A percentile compares a stretch with the other conserved stretches of the same genome.
phyloP scores from a whole-genome alignment of 2,888 invertebrate species.

The Cerastis leucographa region DNA sequence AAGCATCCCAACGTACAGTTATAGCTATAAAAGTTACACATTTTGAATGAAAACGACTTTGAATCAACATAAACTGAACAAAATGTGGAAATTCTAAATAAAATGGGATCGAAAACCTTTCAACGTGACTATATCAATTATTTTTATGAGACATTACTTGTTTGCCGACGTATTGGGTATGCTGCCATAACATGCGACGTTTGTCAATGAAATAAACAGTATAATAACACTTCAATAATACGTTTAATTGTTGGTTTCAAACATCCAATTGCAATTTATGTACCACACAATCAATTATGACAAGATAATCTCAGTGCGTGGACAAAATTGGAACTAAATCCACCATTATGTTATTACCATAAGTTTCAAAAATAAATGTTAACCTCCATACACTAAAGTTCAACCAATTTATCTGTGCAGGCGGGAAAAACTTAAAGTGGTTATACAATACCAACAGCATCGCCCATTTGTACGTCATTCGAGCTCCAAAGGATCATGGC shows the following conservation, averaged over 20 bases:
- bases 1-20: slow-evolving; percentile 21
- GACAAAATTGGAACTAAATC: neutral
- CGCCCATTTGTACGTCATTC: neutral
- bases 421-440: neutral
- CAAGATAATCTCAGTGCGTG: neutral
- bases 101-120: slow-evolving; percentile 59
- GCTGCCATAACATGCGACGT: slow-evolving; percentile 32
- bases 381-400: neutral
- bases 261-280: neutral
- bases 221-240: neutral
- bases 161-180: slow-evolving; percentile 38
- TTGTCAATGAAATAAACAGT: slow-evolving; percentile 27
- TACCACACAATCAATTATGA: too few species aligned
- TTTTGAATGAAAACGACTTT: slow-evolving; percentile 33
- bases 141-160: slow-evolving; percentile 67
- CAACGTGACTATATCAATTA: slow-evolving; percentile 69
- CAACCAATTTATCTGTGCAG: neutral
- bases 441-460: neutral
- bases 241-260: neutral
- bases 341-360: neutral
- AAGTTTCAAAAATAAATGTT: neutral
- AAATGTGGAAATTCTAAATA: slow-evolving; percentile 64
- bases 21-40: slow-evolving; percentile 36
- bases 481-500: neutral
- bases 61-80: slow-evolving; percentile 55